Conservation (phyloP, 2,113 vertebrate species). For the Datnioides undecimradiatus region DNA sequence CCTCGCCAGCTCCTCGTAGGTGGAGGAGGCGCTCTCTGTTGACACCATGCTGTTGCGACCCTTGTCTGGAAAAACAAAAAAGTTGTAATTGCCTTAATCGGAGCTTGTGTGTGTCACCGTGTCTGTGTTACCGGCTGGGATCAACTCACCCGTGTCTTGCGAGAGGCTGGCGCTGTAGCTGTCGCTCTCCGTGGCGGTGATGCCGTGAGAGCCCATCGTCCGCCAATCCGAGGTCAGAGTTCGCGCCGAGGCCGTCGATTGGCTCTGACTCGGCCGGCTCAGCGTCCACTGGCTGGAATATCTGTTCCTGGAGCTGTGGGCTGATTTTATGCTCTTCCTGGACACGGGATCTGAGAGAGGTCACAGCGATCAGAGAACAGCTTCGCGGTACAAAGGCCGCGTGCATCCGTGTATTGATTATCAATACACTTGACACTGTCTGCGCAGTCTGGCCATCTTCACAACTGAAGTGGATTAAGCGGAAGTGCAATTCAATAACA, state of each 20-base stretch:
- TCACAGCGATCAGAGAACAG: slow-evolving; percentile 32
- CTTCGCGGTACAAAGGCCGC: neutral
- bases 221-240: slow-evolving; percentile 98
- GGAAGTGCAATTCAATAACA: neutral
- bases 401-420: neutral
- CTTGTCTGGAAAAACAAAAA: slow-evolving; percentile 87
- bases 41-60: slow-evolving; percentile 99
- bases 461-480: neutral
- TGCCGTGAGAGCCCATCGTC: slow-evolving; percentile 95
- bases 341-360: slow-evolving; percentile 91
- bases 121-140: neutral
- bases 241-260: slow-evolving; percentile 94
- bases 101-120: too few species aligned
- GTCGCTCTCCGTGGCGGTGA: slow-evolving; percentile 97
- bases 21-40: slow-evolving; percentile 95
- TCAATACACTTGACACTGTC: neutral
- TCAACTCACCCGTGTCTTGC: slow-evolving; percentile 92
- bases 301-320: slow-evolving; percentile 95
- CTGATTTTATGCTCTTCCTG: slow-evolving; percentile 96
- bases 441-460: neutral
- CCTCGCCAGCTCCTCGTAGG: slow-evolving; percentile 95
- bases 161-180: slow-evolving; percentile 99
- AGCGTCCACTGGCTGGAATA: slow-evolving; percentile 99
- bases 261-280: slow-evolving; percentile 90
- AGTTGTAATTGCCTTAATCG: too few species aligned